These are phyloP conservation scores for Perca flavescens DNA, from an alignment of 2,113 vertebrate genomes.

Conservation along the genomic window DNA sequence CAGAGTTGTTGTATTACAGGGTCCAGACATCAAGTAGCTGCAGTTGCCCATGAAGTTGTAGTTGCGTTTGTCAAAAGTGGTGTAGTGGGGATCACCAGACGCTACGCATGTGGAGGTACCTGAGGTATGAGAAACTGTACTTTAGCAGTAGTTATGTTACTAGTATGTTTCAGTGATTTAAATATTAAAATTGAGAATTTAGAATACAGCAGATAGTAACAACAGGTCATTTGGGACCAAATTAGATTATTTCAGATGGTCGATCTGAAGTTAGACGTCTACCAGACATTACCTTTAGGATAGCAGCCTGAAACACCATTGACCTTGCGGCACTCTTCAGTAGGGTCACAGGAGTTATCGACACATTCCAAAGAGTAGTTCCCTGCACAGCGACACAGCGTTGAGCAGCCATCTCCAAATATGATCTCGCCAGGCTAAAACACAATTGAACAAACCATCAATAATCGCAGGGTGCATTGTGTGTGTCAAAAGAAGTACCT, in stretches of 20 bases:
- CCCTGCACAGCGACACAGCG: conserved; percentile 83
- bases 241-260: not conserved
- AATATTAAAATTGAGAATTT: too few relatives aligned
- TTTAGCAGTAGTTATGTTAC: not conserved
- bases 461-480: too few relatives aligned
- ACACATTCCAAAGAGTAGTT: conserved; percentile 85
- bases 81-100: conserved; percentile 85
- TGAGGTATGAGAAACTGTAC: conserved; percentile 23
- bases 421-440: conserved; percentile 84
- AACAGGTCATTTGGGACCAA: not conserved
- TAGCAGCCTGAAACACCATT: conserved; percentile 82
- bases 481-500: too few relatives aligned
- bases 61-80: conserved; percentile 80
- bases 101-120: conserved; percentile 79
- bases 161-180: not conserved
- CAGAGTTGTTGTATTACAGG: conserved; percentile 76
- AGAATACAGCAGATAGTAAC: not conserved
- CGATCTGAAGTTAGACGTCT: too few relatives aligned
- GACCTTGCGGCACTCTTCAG: conserved; percentile 82
- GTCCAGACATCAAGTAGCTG: conserved; percentile 81
- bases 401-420: conserved; percentile 81
- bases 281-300: conserved; percentile 80
- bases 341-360: conserved; percentile 80
- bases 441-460: not conserved
- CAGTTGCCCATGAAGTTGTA: conserved; percentile 88